Conservation (phyloP, 2,113 vertebrate genomes). For the Sigmodon hispidus region DNA sequence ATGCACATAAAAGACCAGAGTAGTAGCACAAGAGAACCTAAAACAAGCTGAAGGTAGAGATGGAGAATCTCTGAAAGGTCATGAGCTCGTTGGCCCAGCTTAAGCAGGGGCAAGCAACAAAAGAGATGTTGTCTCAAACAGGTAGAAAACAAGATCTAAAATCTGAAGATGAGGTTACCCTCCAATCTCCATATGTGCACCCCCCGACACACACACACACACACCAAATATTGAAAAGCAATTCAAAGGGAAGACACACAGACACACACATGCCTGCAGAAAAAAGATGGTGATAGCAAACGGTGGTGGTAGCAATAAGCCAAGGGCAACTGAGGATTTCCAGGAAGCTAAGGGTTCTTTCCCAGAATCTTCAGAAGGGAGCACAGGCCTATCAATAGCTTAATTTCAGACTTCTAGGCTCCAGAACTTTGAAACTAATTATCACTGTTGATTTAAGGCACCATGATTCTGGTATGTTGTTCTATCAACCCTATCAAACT, state of each 20-base stretch:
- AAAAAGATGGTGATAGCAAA: not conserved
- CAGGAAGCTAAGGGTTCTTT: not conserved
- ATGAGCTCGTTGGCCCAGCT: not conserved
- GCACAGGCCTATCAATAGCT: not conserved
- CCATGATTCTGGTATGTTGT: not conserved
- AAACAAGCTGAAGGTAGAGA: not conserved
- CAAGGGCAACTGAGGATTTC: not conserved
- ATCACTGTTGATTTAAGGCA: not conserved
- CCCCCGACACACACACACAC: not conserved
- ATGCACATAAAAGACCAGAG: not conserved
- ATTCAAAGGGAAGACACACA: not conserved
- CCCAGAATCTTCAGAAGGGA: not conserved
- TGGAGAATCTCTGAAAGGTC: not conserved
- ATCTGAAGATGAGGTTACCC: too few relatives aligned
- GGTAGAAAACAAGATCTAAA: not conserved
- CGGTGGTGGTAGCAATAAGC: not conserved
- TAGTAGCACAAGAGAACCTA: not conserved
- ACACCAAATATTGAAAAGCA: not conserved
- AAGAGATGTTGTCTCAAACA: not conserved
- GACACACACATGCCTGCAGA: not conserved
- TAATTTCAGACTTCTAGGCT: not conserved
- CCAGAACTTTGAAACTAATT: not conserved
- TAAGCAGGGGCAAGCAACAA: not conserved
- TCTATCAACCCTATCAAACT: not conserved
- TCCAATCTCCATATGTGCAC: not conserved